Evolutionary conservation across 2,888 invertebrate genomes (phyloP).

Genomic region (Serrognathus titanus): DNA sequence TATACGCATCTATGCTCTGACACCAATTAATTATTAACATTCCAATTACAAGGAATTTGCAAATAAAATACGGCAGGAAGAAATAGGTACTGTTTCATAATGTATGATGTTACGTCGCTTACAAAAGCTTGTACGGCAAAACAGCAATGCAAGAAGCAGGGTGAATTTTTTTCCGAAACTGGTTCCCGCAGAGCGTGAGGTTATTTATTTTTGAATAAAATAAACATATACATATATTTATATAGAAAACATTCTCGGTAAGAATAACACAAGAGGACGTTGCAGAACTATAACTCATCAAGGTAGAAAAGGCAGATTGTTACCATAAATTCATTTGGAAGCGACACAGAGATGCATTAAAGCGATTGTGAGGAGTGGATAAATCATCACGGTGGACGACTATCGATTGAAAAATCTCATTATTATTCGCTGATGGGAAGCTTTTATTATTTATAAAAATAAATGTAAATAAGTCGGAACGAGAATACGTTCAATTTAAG

Average conservation of each 20-base stretch:
- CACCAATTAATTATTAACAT: too few species aligned
- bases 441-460: slow-evolving; percentile 26
- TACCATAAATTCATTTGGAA: slow-evolving; percentile 32
- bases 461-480: slow-evolving; percentile 14
- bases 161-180: slow-evolving; percentile 35
- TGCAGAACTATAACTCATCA: slow-evolving; percentile 33
- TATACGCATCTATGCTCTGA: too few species aligned
- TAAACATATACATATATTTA: slow-evolving; percentile 38
- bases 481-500: slow-evolving; percentile 22
- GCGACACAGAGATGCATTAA: slow-evolving; percentile 32
- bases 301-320: slow-evolving; percentile 19
- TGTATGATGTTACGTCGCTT: background rate
- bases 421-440: slow-evolving; percentile 27
- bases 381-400: slow-evolving; percentile 28
- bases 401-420: slow-evolving; percentile 30
- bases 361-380: slow-evolving; percentile 31
- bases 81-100: background rate
- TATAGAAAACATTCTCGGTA: slow-evolving; percentile 35
- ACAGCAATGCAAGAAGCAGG: slow-evolving; percentile 22
- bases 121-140: background rate
- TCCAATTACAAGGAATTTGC: background rate
- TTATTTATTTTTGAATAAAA: slow-evolving; percentile 41
- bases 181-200: slow-evolving; percentile 34
- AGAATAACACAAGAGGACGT: slow-evolving; percentile 26
- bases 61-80: background rate